Base-by-base conservation (phyloP, 2,888 invertebrate species). In the Heliconius hortense region DNA sequence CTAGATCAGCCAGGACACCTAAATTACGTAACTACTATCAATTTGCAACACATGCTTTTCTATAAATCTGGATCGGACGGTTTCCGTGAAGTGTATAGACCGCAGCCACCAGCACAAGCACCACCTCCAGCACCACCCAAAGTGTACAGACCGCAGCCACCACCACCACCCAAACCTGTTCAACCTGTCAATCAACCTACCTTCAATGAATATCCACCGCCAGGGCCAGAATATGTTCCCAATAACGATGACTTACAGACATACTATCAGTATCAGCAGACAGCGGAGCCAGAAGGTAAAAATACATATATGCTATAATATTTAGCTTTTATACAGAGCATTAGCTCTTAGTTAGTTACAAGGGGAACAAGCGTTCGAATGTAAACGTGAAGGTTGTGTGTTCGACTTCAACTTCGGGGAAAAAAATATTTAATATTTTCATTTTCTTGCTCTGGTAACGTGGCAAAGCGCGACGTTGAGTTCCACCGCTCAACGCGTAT, bases 11-110 rank as follows among this genome's bases (percentile, higher is more conserved):
- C 85, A 4, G 80, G 82, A 2, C 88, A 87, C 60, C 87, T 87
- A 70, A 82, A 85, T 73, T 89, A 89, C 75, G 89, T 94, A 3
- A 94, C 94, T 11, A 93, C 92, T 0, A 88, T 95, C 53, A 93
- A 90, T 73, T 89, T 95, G 0, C 93, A 94, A 76, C 94, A 95
- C 83, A 91, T 89, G 56, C 83, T 95, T n/a, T 92, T 85, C 81
- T 82, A 82, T 76, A 76, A 82, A 74, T 0, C 72, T 73, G 15
- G 74, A 71, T 62, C 77, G 53, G 69, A 81, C 75, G 56, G 81
- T 64, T 53, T 74, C 13, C 81, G 81, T 67, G 68, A 73, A 4
- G 66, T 79, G 68, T 77, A 82, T 13, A 78, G 79, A 75, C 70
- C 81, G 4, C 72, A 79, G 24, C 77, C 74, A 0, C 43, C 67